Evolutionary conservation across 2,888 invertebrate species (phyloP), one percentile per base, ranked within the genome.

Genomic region (Dicycla oo): DNA sequence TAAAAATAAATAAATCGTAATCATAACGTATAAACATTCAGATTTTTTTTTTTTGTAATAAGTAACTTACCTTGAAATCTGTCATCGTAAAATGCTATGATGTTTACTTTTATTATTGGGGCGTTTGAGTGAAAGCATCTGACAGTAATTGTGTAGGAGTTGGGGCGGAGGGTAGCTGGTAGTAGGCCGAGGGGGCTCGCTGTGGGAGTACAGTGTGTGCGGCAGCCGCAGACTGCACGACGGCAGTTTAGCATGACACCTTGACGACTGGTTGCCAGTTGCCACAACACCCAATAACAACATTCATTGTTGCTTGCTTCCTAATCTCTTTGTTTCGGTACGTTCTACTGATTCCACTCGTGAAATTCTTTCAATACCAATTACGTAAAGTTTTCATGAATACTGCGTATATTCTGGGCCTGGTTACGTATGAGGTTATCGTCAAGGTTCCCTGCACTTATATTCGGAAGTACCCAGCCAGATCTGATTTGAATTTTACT

Each of bases 71-170:
- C 58, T 79, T 82, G 81, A 76, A 86, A 85, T 82, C 75, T 84
- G 80, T 84, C 72, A 80, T 85, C 73, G 80, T 82, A 75, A 87
- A 86, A 77, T 84, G 82, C 70, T 78, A 80, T 79, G 79, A 81
- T 80, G 73, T 85, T 87, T n/a, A n/a, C n/a, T n/a, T 82, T 78
- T 85, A 79, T 81, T 77, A 58, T 60, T 23, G 70, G 78, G 82
- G 73, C 69, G 70, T 72, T 85, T 81, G 78, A 85, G 84, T 78
- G 80, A 81, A 79, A 81, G 69, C 80, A 82, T 85, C 81, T 87
- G 87, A 86, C 85, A 86, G 85, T 88, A 86, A 89, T 87, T 88
- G 84, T 85, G 81, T 85, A 83, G 85, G 87, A 89, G 43, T 67
- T 20, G 40, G 54, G 60, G 62, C 38, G 63, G 58, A 66, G 70